These are phyloP conservation scores for Zelleria hepariella DNA, from an alignment of 2,888 invertebrate species.

Conservation along the genomic window DNA sequence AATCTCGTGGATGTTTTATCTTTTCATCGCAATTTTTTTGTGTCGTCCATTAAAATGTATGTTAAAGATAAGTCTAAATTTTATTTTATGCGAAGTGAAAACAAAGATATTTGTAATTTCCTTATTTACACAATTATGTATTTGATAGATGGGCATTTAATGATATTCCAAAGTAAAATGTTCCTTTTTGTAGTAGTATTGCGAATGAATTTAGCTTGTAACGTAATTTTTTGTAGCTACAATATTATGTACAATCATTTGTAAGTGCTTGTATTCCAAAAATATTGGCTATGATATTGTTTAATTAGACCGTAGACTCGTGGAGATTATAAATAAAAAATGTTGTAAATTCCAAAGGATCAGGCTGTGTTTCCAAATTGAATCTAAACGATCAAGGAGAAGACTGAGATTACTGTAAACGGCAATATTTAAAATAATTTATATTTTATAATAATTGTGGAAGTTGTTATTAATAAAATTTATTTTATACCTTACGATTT, in stretches of 20 bases:
- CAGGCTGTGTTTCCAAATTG: conserved; percentile 54
- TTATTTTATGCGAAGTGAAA: not conserved
- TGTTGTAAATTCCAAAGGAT: conserved; percentile 43
- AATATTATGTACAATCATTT: not conserved
- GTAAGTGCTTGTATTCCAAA: not conserved
- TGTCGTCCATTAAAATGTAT: too few species aligned
- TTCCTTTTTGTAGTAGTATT: not conserved
- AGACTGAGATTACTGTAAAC: conserved; percentile 12
- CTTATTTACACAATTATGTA: not conserved
- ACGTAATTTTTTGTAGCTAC: not conserved
- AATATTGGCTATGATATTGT: not conserved
- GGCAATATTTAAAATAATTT: conserved; percentile 4
- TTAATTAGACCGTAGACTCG: not conserved
- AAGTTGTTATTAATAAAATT: not conserved
- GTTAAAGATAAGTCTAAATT: too few species aligned
- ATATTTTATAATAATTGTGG: conserved; percentile 3
- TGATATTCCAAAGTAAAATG: not conserved
- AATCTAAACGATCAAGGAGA: conserved; percentile 14
- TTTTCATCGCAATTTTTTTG: not conserved
- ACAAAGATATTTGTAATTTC: not conserved
- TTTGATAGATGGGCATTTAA: not conserved
- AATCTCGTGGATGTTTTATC: not conserved
- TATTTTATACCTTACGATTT: not conserved
- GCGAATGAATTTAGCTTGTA: not conserved
- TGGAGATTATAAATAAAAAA: too few species aligned